phyloP scores from a whole-genome alignment of 2,113 vertebrate genomes.

The Anhinga rufa region DNA sequence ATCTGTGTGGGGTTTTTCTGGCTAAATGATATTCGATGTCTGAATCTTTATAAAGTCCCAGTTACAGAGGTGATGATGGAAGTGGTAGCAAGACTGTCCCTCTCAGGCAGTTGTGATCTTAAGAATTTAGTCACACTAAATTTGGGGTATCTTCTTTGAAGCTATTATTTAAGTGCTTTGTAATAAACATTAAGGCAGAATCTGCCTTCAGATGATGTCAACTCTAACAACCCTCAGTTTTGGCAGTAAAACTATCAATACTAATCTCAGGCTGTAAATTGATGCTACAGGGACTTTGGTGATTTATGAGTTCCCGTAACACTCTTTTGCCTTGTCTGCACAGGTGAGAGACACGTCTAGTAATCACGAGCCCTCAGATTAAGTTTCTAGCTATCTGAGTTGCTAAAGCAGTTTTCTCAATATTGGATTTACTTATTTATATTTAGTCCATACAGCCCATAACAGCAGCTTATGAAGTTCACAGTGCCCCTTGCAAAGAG shows the following conservation, averaged over 20 bases:
- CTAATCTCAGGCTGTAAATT: constrained; percentile 13
- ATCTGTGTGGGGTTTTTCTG: neutral
- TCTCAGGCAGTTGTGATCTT: neutral
- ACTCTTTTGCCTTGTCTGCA: neutral
- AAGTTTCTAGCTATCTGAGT: neutral
- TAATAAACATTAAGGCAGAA: neutral
- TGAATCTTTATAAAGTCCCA: neutral
- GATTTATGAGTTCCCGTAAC: neutral
- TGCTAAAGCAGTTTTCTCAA: neutral
- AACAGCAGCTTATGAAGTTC: neutral
- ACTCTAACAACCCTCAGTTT: neutral
- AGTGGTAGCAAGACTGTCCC: neutral
- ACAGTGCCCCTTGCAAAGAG: neutral
- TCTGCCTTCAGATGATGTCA: neutral
- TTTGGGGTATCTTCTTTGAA: neutral
- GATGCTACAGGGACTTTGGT: neutral
- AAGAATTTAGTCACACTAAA: neutral
- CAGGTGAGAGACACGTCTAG: neutral
- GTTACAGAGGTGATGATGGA: neutral
- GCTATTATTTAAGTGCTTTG: neutral
- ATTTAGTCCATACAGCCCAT: neutral
- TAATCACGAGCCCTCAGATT: neutral
- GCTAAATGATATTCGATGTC: neutral
- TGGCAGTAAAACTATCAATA: constrained; percentile 14
- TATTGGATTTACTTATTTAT: neutral